Conservation (phyloP, 1,140 invertebrate species). For the Aphis craccivora region DNA sequence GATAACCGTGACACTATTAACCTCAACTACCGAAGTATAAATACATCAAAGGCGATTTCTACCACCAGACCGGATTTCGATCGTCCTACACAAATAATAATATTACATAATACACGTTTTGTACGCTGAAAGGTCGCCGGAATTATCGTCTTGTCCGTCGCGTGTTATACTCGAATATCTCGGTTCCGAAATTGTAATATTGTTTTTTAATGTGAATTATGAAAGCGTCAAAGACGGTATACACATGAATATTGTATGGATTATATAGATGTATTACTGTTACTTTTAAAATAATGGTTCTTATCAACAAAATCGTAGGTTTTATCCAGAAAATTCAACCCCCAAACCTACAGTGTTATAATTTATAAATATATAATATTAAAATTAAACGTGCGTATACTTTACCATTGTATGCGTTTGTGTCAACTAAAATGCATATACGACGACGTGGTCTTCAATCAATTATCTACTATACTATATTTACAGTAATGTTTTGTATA, state of each 20-base stretch:
- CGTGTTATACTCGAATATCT: too few relatives aligned
- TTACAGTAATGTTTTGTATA: not conserved
- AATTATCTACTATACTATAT: not conserved
- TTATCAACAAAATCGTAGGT: too few relatives aligned
- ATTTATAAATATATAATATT: not conserved
- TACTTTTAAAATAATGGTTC: not conserved
- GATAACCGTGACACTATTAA: not conserved
- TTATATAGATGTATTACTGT: not conserved
- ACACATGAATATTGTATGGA: not conserved
- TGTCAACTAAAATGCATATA: not conserved
- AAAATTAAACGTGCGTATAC: not conserved
- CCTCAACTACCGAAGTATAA: not conserved
- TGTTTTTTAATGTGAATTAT: not conserved
- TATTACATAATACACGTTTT: not conserved
- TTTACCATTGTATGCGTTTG: not conserved
- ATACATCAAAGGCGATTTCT: not conserved
- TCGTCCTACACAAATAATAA: not conserved
- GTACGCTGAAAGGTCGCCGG: not conserved
- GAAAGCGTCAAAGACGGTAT: not conserved
- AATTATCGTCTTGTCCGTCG: not conserved
- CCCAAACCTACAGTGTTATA: not conserved
- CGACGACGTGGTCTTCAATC: not conserved
- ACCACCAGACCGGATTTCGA: not conserved
- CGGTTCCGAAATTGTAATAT: not conserved
- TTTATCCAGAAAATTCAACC: not conserved